Evolutionary conservation across 64 coral and sea anemone species (phyloP).

Genomic region (Montipora efflorescens): DNA sequence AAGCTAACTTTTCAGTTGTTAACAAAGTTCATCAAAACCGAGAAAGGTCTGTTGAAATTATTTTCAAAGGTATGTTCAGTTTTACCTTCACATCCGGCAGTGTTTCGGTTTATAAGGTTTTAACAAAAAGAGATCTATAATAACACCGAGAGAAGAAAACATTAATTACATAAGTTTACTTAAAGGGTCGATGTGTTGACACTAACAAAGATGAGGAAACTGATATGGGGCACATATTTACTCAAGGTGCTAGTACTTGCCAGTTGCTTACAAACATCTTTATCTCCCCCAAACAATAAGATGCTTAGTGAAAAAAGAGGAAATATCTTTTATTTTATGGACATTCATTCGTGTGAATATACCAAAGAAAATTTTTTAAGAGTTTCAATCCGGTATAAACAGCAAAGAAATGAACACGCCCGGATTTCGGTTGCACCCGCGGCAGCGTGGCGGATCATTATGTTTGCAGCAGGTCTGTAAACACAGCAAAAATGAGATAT

Average conservation of each 20-base stretch:
- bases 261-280: neutral
- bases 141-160: slow-evolving; percentile 18
- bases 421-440: neutral
- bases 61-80: neutral
- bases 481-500: slow-evolving; percentile 41
- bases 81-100: neutral
- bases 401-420: neutral
- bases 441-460: neutral
- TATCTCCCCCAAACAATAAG: neutral
- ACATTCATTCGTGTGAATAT: neutral
- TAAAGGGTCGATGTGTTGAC: slow-evolving; percentile 30
- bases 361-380: neutral
- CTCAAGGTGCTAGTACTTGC: slow-evolving; percentile 16
- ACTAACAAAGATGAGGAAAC: neutral
- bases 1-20: neutral
- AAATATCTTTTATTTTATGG: neutral
- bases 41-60: neutral
- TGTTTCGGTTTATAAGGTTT: neutral
- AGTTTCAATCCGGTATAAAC: too few relatives aligned
- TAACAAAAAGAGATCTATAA: slow-evolving; percentile 8
- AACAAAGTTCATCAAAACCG: neutral
- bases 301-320: neutral
- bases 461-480: slow-evolving; percentile 26
- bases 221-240: slow-evolving; percentile 12
- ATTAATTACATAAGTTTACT: slow-evolving; percentile 34